A percentile compares a stretch with the other conserved stretches of the same genome.
Conservation (phyloP, 2,113 vertebrate species). For the Amazona vittata region DNA sequence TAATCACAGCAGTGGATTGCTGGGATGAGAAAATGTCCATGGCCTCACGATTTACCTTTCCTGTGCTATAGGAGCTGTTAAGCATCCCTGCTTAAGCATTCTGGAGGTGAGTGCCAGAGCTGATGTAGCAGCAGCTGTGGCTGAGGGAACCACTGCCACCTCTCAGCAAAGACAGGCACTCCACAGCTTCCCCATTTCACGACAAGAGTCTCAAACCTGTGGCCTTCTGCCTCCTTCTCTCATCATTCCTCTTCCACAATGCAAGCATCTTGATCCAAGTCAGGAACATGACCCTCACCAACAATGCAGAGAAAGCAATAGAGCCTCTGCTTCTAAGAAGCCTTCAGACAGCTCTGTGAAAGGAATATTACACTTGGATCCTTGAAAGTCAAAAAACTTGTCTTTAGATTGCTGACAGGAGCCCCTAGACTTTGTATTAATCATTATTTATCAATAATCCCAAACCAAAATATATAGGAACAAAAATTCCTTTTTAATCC, state of each 20-base stretch:
- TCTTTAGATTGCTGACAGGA: not conserved
- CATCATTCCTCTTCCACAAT: not conserved
- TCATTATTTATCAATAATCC: not conserved
- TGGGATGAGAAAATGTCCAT: not conserved
- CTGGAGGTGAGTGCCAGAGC: not conserved
- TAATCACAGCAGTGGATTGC: not conserved
- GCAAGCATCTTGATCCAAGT: not conserved
- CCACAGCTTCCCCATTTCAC: not conserved
- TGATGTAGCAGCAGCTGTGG: not conserved
- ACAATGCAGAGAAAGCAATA: not conserved
- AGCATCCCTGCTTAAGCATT: not conserved
- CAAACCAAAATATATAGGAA: not conserved
- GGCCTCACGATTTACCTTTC: not conserved
- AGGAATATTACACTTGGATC: not conserved
- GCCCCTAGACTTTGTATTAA: not conserved
- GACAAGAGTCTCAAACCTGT: not conserved
- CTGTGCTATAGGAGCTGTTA: fast-evolving
- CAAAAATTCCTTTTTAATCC: not conserved
- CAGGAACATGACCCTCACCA: not conserved
- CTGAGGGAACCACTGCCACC: not conserved
- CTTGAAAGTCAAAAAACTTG: not conserved
- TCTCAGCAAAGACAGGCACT: not conserved
- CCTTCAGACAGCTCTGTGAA: not conserved
- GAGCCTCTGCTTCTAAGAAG: not conserved
- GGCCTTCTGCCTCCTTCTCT: not conserved